Conservation (phyloP, 2,797 vertebrate species). For the Acanthurus tractus region DNA sequence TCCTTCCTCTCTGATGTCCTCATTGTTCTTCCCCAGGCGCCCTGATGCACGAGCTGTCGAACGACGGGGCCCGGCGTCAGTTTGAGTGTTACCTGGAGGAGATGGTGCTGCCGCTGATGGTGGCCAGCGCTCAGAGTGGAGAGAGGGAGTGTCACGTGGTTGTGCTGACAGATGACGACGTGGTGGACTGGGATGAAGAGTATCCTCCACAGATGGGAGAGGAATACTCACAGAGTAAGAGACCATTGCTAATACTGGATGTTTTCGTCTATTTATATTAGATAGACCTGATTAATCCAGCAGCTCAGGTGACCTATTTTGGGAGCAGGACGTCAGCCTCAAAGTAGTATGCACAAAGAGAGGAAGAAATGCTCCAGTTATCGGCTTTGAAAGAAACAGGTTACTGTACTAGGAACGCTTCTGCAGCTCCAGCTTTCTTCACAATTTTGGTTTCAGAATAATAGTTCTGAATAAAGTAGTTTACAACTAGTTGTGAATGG, state of each 20-base stretch:
- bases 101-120: constrained; percentile 98
- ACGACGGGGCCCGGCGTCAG: constrained; percentile 95
- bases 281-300: neutral
- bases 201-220: constrained; percentile 99
- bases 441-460: neutral
- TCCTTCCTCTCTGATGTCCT: neutral
- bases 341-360: neutral
- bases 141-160: constrained; percentile 98
- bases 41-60: constrained; percentile 99
- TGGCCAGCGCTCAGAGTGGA: constrained; percentile 96
- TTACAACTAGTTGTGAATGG: no score
- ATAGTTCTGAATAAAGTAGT: neutral
- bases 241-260: no score
- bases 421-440: neutral
- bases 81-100: constrained; percentile 99
- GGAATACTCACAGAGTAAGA: constrained; percentile 97
- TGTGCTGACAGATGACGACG: constrained; percentile 97
- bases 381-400: constrained; percentile 3
- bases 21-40: constrained; percentile 85
- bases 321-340: neutral
- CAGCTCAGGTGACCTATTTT: neutral
- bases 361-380: constrained; percentile 5
- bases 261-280: neutral
- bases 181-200: constrained; percentile 99
- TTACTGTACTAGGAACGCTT: neutral